These are phyloP conservation scores for Mobula birostris DNA, from an alignment of 2,113 vertebrate genomes.

Conservation along the genomic window DNA sequence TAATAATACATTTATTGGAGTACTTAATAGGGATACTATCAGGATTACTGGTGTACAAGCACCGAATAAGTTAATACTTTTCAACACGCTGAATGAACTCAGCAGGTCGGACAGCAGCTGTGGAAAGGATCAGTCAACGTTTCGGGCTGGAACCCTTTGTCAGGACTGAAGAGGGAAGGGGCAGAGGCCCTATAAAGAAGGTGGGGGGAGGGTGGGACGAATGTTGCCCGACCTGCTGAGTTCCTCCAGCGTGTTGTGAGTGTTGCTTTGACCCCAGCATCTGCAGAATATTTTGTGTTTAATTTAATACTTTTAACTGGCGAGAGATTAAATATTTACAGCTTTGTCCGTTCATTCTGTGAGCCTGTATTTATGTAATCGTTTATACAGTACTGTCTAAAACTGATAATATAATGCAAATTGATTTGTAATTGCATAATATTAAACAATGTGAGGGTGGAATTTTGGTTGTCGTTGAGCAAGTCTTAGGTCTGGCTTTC, in stretches of 20 bases:
- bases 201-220: too few species aligned
- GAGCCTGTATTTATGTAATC: not conserved
- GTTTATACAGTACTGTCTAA: not conserved
- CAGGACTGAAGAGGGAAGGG: too few species aligned
- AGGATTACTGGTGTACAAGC: not conserved
- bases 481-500: not conserved
- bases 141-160: too few species aligned
- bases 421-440: not conserved
- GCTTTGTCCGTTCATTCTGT: not conserved
- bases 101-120: too few species aligned
- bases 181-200: too few species aligned
- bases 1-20: not conserved
- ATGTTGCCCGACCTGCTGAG: too few species aligned
- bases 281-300: not conserved
- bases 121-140: too few species aligned
- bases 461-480: not conserved
- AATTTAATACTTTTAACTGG: not conserved
- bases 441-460: not conserved
- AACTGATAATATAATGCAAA: not conserved
- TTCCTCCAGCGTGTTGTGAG: too few species aligned
- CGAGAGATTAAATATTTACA: not conserved
- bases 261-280: too few species aligned
- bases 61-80: not conserved
- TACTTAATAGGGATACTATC: not conserved
- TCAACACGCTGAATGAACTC: too few species aligned